Evolutionary conservation across 2,888 invertebrate species (phyloP), one percentile per base, ranked within the genome.

Genomic region (Hydraecia micacea): DNA sequence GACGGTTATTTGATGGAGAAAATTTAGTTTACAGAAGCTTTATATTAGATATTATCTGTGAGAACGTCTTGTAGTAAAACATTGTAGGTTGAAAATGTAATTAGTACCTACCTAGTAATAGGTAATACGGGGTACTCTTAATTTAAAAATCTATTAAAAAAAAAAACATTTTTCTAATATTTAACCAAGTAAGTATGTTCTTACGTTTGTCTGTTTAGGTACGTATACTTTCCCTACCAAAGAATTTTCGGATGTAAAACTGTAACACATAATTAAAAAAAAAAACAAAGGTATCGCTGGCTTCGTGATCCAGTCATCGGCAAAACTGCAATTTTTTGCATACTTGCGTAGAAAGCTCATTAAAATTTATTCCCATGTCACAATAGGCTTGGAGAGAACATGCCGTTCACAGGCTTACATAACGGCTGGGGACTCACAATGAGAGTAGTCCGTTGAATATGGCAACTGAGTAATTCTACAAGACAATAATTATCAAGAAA

Each of bases 341-440:
- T 82, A 87, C 75, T 83, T 86, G 74, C 69, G 86, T 93, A 94
- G 94, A 94, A 94, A 95, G 93, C 92, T 86, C 78, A 79, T n/a
- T n/a, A n/a, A n/a, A n/a, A n/a, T n/a, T n/a, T 81, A 90, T 94
- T 94, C 93, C 91, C 93, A 94, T 91, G 89, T 90, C 87, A 94
- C 93, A 94, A 94, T 93, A 86, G 92, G 68, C 71, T 74, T 80
- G 46, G 88, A 87, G 87, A 89, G 90, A 90, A 88, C 68, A 86
- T 70, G 81, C 18, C 32, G 83, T 87, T 89, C 88, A 83, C 85
- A 86, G 69, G 52, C 81, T 89, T 89, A 84, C 83, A 79, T 89
- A 89, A 89, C 85, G 81, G 81, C 65, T 77, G 80, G 79, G 73
- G 80, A 68, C 65, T 81, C 71, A 83, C 85, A 84, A 86, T 78